A percentile compares a stretch with the other conserved stretches of the same genome.
phyloP scores from a whole-genome alignment of 2,113 vertebrate genomes.

The Mesocricetus auratus region DNA sequence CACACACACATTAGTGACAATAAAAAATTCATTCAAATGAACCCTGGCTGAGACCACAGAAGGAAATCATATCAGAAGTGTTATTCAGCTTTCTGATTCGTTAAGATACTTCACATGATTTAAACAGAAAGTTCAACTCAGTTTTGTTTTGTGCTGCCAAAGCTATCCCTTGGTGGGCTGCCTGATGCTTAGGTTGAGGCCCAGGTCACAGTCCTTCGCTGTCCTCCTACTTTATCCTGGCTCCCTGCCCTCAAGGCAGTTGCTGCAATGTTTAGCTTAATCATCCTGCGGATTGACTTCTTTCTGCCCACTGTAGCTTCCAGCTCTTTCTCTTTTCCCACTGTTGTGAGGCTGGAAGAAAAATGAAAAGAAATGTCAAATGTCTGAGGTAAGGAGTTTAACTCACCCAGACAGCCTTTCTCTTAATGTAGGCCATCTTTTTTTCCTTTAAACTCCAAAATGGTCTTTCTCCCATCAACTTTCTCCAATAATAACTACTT shows the following conservation, averaged over 20 bases:
- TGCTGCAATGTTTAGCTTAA: background rate
- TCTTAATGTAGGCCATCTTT: background rate
- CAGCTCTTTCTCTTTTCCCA: background rate
- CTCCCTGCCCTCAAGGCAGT: background rate
- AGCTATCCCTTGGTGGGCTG: background rate
- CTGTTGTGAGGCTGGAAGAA: background rate
- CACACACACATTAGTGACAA: background rate
- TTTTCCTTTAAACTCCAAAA: background rate
- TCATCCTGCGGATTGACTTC: background rate
- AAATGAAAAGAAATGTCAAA: slow-evolving; percentile 42
- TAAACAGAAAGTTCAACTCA: slow-evolving; percentile 17
- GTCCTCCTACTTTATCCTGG: background rate
- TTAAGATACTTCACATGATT: background rate
- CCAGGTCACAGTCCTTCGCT: background rate
- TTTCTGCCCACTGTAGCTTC: background rate
- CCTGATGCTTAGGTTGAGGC: background rate
- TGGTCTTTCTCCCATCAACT: background rate
- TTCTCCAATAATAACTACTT: background rate
- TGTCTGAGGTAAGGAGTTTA: background rate
- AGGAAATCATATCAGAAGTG: background rate
- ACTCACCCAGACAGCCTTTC: background rate
- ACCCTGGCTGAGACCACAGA: background rate
- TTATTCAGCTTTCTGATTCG: background rate
- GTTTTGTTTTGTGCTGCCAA: background rate
- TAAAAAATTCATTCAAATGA: background rate